phyloP scores from a whole-genome alignment of 2,888 invertebrate species.

The Agriotes lineatus region DNA sequence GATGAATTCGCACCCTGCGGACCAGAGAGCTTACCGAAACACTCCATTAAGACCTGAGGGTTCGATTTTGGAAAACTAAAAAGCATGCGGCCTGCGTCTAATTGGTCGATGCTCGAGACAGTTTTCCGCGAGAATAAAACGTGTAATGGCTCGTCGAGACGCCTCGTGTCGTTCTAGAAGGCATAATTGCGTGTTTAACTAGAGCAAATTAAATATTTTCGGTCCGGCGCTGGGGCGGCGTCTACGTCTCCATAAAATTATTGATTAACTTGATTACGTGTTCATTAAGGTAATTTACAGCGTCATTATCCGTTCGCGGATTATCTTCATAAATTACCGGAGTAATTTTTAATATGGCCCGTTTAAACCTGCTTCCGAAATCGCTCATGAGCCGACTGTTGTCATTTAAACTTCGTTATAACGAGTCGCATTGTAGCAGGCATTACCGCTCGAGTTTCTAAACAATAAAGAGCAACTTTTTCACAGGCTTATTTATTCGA shows the following conservation, averaged over 20 bases:
- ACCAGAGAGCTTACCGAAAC: neutral
- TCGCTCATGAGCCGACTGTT: too few species aligned
- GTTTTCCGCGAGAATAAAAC: neutral
- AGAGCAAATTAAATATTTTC: neutral
- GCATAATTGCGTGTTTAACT: neutral
- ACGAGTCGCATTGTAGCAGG: too few species aligned
- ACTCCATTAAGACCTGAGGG: neutral
- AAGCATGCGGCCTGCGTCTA: neutral
- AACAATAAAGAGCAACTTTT: neutral
- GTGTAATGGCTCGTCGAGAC: neutral
- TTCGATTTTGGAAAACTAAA: neutral
- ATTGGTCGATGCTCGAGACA: neutral
- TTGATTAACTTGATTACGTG: slow-evolving; percentile 5
- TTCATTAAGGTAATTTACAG: slow-evolving; percentile 15
- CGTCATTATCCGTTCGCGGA: neutral
- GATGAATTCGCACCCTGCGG: slow-evolving; percentile 16
- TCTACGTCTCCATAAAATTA: neutral
- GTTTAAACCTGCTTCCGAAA: neutral
- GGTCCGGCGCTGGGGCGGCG: neutral
- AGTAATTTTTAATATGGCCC: neutral
- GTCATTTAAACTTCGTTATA: too few species aligned
- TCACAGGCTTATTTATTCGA: neutral
- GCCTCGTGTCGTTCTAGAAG: neutral
- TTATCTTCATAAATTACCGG: slow-evolving; percentile 4
- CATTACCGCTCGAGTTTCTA: neutral